Conservation (phyloP, 1,140 invertebrate genomes). For the Cherax quadricarinatus region DNA sequence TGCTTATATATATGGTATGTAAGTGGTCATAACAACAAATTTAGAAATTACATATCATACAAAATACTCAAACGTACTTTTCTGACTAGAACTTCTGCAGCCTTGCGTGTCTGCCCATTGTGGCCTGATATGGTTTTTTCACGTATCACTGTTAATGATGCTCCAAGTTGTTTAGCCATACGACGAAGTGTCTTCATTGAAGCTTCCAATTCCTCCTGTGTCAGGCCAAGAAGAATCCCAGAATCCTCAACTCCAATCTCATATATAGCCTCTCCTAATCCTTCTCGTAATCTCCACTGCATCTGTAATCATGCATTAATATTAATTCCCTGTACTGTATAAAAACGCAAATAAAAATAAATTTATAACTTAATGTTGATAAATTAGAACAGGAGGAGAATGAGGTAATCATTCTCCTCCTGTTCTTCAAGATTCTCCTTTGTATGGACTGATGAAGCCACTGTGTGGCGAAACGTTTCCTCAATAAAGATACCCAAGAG, state of each 20-base stretch:
- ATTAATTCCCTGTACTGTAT: too few species aligned
- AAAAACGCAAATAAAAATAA: too few species aligned
- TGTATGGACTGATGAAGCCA: too few species aligned
- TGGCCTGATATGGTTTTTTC: conserved; percentile 79
- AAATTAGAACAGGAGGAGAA: too few species aligned
- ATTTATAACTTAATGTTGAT: too few species aligned
- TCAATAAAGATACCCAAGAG: too few species aligned
- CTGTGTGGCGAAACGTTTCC: too few species aligned
- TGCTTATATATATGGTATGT: too few species aligned
- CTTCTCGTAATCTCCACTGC: conserved; percentile 92
- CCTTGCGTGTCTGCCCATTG: conserved; percentile 76
- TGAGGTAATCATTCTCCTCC: too few species aligned
- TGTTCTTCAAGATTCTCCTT: too few species aligned
- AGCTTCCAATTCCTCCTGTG: conserved; percentile 86
- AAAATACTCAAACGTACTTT: conserved; percentile 81
- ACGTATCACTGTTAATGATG: conserved; percentile 85
- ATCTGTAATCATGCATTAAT: conserved; percentile 78
- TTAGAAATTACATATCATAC: background rate
- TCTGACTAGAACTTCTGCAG: conserved; percentile 92
- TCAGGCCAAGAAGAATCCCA: conserved; percentile 89
- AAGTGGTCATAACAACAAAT: too few species aligned
- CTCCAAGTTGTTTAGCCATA: conserved; percentile 91
- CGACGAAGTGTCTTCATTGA: conserved; percentile 88
- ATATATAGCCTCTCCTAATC: conserved; percentile 96
- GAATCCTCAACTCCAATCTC: conserved; percentile 97